A percentile compares a stretch with the other conserved stretches of the same genome.
Conservation (phyloP, 2,888 invertebrate species). For the Drosophila mercatorum region DNA sequence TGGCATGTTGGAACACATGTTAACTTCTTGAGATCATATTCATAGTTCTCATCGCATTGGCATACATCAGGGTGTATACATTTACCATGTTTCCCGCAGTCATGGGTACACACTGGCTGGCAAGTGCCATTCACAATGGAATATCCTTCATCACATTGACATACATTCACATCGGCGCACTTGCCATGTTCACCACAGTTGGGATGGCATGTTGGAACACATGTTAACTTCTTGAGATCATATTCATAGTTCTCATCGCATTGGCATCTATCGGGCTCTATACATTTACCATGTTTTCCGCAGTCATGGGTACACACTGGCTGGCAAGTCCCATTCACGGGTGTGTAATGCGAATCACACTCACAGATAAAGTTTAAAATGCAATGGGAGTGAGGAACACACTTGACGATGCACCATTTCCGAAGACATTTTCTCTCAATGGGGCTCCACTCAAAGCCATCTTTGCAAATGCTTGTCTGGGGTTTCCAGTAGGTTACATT, state of each 20-base stretch:
- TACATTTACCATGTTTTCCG: too few species aligned
- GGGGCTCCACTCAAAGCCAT: background rate
- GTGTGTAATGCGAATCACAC: too few species aligned
- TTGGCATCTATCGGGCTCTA: background rate
- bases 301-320: background rate
- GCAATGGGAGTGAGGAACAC: background rate
- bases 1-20: background rate
- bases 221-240: background rate
- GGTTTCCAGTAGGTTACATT: too few species aligned
- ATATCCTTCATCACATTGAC: background rate
- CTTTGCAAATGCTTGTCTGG: background rate
- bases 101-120: too few species aligned
- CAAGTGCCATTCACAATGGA: too few species aligned
- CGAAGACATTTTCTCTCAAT: background rate
- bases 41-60: background rate
- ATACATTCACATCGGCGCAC: background rate
- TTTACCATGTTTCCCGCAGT: too few species aligned
- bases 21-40: background rate
- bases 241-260: background rate
- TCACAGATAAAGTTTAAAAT: too few species aligned
- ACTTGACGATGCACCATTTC: rapidly evolving
- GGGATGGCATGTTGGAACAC: background rate
- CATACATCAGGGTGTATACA: too few species aligned
- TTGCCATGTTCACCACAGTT: background rate
- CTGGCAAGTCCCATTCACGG: background rate